Percentiles rank a stretch among this genome's conserved stretches.
Conservation (phyloP, 2,113 vertebrate genomes). For the Noturus placidus region DNA sequence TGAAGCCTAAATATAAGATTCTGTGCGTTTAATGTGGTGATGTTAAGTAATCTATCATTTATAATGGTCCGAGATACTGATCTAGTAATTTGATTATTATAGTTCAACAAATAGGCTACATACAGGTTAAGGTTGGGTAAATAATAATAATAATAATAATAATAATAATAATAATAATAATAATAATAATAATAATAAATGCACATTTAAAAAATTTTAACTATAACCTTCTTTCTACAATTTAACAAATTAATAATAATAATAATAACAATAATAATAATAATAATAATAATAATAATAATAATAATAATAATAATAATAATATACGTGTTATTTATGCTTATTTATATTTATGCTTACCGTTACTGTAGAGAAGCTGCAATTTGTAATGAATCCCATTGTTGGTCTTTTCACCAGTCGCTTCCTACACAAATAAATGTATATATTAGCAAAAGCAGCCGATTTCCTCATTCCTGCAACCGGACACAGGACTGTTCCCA, state of each 20-base stretch:
- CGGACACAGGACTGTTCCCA: neutral
- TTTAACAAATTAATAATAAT: neutral
- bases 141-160: neutral
- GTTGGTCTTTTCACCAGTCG: conserved; percentile 97
- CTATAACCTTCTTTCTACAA: neutral
- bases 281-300: conserved; percentile 4
- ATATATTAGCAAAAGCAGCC: conserved; percentile 48
- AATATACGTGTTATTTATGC: too few species aligned
- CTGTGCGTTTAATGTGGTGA: neutral
- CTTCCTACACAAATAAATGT: conserved; percentile 82
- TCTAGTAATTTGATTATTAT: neutral
- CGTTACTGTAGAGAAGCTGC: conserved; percentile 97
- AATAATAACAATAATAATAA: neutral
- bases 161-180: neutral
- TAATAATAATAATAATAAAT: neutral
- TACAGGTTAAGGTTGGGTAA: too few species aligned
- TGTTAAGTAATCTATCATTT: too few species aligned
- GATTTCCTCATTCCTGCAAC: neutral
- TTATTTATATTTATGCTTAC: conserved; percentile 74
- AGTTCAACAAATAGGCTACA: too few species aligned
- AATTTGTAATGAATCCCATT: conserved; percentile 98
- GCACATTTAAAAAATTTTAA: neutral
- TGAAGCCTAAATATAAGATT: neutral
- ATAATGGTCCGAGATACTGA: neutral
- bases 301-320: neutral